Evolutionary conservation across 2,797 vertebrate species (phyloP).

Genomic region (Pantherophis alleghaniensis): DNA sequence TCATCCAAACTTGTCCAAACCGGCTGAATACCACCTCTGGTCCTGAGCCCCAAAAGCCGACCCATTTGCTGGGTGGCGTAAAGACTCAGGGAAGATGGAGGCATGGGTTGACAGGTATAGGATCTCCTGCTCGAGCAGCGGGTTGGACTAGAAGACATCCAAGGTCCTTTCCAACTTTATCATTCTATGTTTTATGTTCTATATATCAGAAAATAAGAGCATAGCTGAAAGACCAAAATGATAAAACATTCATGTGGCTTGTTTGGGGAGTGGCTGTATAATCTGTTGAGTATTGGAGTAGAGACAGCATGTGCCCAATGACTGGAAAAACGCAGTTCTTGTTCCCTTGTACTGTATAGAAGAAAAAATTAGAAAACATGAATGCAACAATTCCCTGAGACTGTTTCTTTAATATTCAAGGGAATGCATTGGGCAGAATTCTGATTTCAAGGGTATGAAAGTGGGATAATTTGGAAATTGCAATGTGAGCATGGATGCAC

Average conservation of each 20-base stretch:
- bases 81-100: no score
- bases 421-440: not conserved
- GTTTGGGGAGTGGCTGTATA: not conserved
- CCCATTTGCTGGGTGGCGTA: no score
- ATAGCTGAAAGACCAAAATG: not conserved
- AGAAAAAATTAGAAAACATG: not conserved
- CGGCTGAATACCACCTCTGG: no score
- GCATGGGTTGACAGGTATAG: no score
- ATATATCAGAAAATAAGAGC: no score
- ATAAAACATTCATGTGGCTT: not conserved
- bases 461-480: not conserved
- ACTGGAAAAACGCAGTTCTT: not conserved
- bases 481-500: not conserved
- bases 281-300: not conserved
- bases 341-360: not conserved
- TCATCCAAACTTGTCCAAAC: no score
- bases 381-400: not conserved
- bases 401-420: not conserved
- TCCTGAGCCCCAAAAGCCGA: no score
- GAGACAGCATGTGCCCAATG: not conserved
- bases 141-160: no score
- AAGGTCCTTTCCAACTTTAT: no score
- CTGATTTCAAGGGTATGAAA: not conserved
- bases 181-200: no score
- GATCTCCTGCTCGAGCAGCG: fast-evolving